Conservation (phyloP, 2,888 invertebrate genomes). For the Desoria tigrina region DNA sequence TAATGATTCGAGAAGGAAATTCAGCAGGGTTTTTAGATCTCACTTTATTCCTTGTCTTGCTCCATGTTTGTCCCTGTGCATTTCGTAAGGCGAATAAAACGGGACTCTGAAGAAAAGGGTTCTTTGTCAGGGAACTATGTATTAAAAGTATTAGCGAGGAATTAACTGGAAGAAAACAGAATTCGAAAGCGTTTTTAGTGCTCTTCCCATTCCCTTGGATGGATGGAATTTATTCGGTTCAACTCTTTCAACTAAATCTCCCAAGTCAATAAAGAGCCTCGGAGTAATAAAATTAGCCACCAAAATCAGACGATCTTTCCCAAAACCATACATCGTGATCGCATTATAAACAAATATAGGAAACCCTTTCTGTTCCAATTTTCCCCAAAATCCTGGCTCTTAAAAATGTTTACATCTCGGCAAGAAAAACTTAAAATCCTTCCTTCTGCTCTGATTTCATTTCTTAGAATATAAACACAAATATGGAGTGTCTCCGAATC, state of each 20-base stretch:
- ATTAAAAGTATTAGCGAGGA: conserved; percentile 51
- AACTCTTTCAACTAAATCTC: conserved; percentile 34
- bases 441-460: no score
- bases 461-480: no score
- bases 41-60: conserved; percentile 11
- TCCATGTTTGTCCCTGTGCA: conserved; percentile 4
- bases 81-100: conserved; percentile 3
- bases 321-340: no score
- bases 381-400: no score
- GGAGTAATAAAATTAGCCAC: neutral
- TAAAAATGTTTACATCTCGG: no score
- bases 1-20: conserved; percentile 21
- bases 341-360: no score
- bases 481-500: no score
- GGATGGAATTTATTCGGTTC: conserved; percentile 19
- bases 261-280: conserved; percentile 44
- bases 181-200: conserved; percentile 35
- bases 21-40: conserved; percentile 13
- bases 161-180: conserved; percentile 43
- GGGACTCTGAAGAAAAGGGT: neutral
- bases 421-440: no score
- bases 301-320: no score
- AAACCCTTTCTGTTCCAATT: no score
- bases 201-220: conserved; percentile 11
- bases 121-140: conserved; percentile 34